phyloP scores from a whole-genome alignment of 2,888 invertebrate genomes.

The Chrysolina oricalcia region DNA sequence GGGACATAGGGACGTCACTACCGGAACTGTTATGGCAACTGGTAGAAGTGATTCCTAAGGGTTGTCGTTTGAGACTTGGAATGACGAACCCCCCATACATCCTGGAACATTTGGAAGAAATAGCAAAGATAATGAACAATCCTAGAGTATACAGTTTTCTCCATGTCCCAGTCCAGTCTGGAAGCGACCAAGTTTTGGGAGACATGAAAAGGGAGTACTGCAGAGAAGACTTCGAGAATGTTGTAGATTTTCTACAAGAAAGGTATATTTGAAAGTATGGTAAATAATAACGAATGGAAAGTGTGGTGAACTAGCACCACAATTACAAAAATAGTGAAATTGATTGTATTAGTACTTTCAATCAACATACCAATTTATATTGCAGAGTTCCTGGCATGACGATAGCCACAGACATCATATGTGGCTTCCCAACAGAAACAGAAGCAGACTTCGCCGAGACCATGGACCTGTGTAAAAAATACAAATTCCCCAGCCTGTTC shows the following conservation, averaged over 20 bases:
- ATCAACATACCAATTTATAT: background rate
- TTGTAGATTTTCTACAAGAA: constrained; percentile 87
- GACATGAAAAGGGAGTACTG: constrained; percentile 98
- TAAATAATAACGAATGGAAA: background rate
- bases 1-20: constrained; percentile 91
- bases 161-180: constrained; percentile 98
- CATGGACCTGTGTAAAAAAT: constrained; percentile 85
- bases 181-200: constrained; percentile 93
- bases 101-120: constrained; percentile 92
- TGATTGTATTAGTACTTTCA: background rate
- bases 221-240: constrained; percentile 89
- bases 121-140: constrained; percentile 89
- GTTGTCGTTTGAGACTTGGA: constrained; percentile 89
- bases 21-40: constrained; percentile 90
- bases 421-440: constrained; percentile 98
- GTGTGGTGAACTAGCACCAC: background rate
- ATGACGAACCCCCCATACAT: constrained; percentile 99
- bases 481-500: constrained; percentile 94
- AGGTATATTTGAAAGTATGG: constrained; percentile 72
- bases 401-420: constrained; percentile 98
- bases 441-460: constrained; percentile 92
- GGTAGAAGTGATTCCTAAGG: constrained; percentile 84
- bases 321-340: constrained; percentile 27
- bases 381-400: constrained; percentile 89
- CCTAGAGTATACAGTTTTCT: constrained; percentile 95